These are phyloP conservation scores for Donacobius atricapilla DNA, from an alignment of 2,113 vertebrate species.

Conservation along the genomic window DNA sequence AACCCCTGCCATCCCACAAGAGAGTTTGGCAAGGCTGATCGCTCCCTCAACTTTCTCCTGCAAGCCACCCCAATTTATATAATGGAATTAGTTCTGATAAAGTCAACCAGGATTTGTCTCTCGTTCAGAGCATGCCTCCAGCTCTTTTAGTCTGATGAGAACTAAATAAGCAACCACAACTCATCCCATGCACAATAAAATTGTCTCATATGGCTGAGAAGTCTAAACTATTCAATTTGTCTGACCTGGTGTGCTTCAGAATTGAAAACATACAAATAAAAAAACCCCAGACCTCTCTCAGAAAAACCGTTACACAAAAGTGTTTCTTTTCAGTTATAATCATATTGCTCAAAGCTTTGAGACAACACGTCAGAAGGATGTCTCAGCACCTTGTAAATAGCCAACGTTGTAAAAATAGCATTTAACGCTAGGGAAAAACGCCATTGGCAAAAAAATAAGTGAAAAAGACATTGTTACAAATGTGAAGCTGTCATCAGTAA, in stretches of 20 bases:
- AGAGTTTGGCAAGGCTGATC: not conserved
- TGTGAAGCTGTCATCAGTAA: not conserved
- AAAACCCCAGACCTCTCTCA: not conserved
- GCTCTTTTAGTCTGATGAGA: not conserved
- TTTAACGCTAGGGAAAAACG: not conserved
- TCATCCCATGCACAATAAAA: not conserved
- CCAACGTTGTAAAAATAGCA: not conserved
- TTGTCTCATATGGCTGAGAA: not conserved
- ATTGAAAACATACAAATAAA: not conserved
- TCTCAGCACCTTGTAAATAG: not conserved
- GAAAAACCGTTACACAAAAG: not conserved
- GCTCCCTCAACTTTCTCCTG: not conserved
- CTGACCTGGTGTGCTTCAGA: not conserved
- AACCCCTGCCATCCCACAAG: not conserved
- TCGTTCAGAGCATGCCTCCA: not conserved
- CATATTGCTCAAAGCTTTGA: not conserved
- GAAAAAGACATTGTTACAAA: not conserved
- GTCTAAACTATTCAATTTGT: not conserved
- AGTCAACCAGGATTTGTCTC: not conserved
- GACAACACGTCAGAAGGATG: not conserved
- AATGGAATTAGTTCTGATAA: not conserved
- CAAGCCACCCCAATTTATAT: not conserved
- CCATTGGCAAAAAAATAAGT: not conserved
- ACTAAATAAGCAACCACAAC: not conserved
- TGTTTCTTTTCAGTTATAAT: not conserved